A percentile compares a stretch with the other conserved stretches of the same genome.
Evolutionary conservation across 2,113 vertebrate genomes (phyloP).

Genomic region (Microtus ochrogaster): DNA sequence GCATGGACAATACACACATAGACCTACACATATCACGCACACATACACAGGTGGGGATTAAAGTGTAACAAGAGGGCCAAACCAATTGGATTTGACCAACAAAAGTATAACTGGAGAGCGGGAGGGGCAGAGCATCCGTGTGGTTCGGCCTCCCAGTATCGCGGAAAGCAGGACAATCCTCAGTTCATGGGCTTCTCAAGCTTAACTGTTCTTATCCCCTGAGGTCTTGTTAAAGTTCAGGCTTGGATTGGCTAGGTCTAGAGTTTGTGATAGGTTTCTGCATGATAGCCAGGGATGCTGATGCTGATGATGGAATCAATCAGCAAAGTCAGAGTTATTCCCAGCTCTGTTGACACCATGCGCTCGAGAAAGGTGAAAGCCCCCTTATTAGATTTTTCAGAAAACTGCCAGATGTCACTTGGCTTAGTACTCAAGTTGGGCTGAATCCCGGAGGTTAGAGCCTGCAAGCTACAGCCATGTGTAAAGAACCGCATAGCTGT

Average conservation of each 20-base stretch:
- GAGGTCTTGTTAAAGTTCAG: background rate
- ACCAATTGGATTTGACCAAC: background rate
- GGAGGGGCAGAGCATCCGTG: background rate
- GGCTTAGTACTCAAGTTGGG: background rate
- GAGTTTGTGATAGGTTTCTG: background rate
- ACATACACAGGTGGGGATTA: background rate
- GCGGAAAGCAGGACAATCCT: no score
- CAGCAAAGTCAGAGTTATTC: fast-evolving
- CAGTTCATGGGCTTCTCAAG: background rate
- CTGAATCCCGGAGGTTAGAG: background rate
- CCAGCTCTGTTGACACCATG: background rate
- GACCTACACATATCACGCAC: background rate
- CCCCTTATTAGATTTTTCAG: background rate
- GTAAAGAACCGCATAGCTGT: background rate
- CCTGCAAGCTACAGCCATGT: background rate
- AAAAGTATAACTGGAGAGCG: background rate
- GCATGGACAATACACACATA: background rate
- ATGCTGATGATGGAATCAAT: background rate
- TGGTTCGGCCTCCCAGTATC: background rate
- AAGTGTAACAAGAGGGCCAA: background rate
- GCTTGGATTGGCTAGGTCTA: background rate
- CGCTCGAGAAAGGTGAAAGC: background rate
- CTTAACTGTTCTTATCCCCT: background rate
- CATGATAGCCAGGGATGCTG: background rate
- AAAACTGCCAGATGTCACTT: background rate